Evolutionary conservation across 64 coral and sea anemone genomes (phyloP).

Genomic region (Platygyra sinensis): DNA sequence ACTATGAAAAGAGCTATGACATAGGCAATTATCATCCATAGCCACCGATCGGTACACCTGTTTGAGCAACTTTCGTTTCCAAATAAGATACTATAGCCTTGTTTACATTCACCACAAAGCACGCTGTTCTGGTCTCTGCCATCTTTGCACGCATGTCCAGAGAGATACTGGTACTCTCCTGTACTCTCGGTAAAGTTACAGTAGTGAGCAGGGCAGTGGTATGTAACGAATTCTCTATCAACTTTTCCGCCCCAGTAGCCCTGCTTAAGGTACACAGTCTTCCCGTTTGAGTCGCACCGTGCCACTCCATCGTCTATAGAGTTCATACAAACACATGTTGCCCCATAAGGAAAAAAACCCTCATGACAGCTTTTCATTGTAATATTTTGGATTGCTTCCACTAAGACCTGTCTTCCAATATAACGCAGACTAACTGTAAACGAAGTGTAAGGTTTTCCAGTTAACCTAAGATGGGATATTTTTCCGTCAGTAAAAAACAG

Average conservation of each 20-base stretch:
- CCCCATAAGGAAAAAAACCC: slow-evolving; percentile 22
- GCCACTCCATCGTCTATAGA: slow-evolving; percentile 43
- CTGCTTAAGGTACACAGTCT: slow-evolving; percentile 54
- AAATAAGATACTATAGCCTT: slow-evolving; percentile 58
- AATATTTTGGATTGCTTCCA: background rate
- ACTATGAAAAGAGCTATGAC: background rate
- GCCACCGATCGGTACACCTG: slow-evolving; percentile 35
- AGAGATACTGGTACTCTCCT: slow-evolving; percentile 33
- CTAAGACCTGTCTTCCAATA: background rate
- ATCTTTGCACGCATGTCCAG: slow-evolving; percentile 54
- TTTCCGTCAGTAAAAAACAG: background rate
- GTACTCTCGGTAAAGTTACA: slow-evolving; percentile 27
- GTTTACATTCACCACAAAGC: slow-evolving; percentile 74
- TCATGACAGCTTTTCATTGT: slow-evolving; percentile 36
- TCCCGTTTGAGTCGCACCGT: slow-evolving; percentile 19
- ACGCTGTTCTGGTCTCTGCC: slow-evolving; percentile 39
- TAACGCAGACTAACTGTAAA: background rate
- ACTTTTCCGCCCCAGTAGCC: slow-evolving; percentile 89
- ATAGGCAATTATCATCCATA: slow-evolving; percentile 38
- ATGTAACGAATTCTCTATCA: slow-evolving; percentile 25
- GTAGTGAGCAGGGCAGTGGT: slow-evolving; percentile 66
- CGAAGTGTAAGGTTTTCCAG: background rate
- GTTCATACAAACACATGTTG: slow-evolving; percentile 61
- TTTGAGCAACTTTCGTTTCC: slow-evolving; percentile 54
- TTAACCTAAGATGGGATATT: background rate